Conservation (phyloP, 2,888 invertebrate species). For the Germaria angustata region DNA sequence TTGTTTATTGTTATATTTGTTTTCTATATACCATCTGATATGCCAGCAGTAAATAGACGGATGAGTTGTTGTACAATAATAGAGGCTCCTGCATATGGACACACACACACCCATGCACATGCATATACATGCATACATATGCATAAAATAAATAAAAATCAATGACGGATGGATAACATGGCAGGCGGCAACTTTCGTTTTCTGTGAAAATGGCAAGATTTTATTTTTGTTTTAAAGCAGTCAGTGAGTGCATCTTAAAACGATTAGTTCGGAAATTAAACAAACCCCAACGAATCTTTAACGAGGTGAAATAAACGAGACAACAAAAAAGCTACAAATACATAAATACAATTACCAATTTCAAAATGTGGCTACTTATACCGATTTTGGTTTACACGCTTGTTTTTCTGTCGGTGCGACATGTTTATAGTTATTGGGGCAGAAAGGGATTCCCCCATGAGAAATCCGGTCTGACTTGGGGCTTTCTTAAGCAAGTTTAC, state of each 20-base stretch:
- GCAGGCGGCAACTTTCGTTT: constrained; percentile 54
- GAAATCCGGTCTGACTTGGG: constrained; percentile 69
- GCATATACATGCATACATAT: background rate
- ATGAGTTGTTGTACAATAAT: background rate
- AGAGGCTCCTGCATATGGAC: background rate
- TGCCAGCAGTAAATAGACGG: constrained; percentile 1
- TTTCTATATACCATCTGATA: constrained; percentile 9
- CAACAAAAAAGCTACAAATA: background rate
- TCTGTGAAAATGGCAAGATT: constrained; percentile 43
- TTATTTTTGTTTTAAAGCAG: constrained; percentile 54
- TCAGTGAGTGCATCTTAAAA: constrained; percentile 48
- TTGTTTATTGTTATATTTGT: constrained; percentile 13
- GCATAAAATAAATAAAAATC: background rate
- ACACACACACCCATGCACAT: background rate
- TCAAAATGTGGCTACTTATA: constrained; percentile 75
- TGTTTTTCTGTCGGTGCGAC: constrained; percentile 72
- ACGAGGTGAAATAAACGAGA: background rate
- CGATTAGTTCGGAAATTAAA: constrained; percentile 35
- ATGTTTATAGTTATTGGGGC: constrained; percentile 76
- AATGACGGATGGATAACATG: constrained; percentile 27
- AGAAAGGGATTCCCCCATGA: constrained; percentile 76
- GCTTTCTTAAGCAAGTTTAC: constrained; percentile 71
- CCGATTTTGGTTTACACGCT: constrained; percentile 73
- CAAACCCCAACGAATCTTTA: background rate
- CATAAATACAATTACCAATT: constrained; percentile 5